phyloP scores from a whole-genome alignment of 2,888 invertebrate species.

The Drosophila trichaetosa region DNA sequence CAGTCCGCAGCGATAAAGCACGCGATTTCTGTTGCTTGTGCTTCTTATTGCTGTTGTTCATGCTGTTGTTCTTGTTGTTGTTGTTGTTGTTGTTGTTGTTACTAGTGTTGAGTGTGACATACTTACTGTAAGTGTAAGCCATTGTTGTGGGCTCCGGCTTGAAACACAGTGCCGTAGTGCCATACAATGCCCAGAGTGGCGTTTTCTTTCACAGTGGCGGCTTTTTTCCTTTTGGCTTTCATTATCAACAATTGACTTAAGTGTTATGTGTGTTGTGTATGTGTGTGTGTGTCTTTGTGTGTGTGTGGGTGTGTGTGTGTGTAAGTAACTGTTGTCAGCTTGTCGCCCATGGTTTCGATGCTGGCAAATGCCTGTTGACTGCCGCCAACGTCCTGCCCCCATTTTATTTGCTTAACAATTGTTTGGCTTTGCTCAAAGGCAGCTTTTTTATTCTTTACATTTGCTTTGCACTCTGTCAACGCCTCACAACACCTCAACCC shows the following conservation, averaged over 20 bases:
- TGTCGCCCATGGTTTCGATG: conserved; percentile 44
- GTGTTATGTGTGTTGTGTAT: conserved; percentile 33
- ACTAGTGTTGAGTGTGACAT: conserved; percentile 54
- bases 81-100: conserved; percentile 31
- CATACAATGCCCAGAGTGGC: conserved; percentile 34
- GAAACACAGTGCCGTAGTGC: conserved; percentile 40
- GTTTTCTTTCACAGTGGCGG: conserved; percentile 32
- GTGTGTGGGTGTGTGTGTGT: conserved; percentile 5
- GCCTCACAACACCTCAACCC: neutral
- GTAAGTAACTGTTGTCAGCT: conserved; percentile 31
- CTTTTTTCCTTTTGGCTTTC: conserved; percentile 40
- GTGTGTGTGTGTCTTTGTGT: neutral
- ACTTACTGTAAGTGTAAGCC: conserved; percentile 51
- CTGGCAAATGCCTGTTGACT: conserved; percentile 53
- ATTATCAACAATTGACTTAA: conserved; percentile 72
- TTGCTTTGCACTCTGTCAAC: conserved; percentile 10
- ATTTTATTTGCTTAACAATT: conserved; percentile 56
- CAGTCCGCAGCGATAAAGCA: conserved; percentile 73
- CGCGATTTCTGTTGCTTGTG: conserved; percentile 63
- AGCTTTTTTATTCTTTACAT: conserved; percentile 34
- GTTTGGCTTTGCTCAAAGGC: conserved; percentile 46
- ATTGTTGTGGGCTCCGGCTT: conserved; percentile 52
- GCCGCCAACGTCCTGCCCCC: neutral
- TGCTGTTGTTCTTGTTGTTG: conserved; percentile 30
- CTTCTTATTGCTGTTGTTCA: conserved; percentile 5